These are phyloP conservation scores for Ondatra zibethicus DNA, from an alignment of 2,113 vertebrate species.

Conservation along the genomic window DNA sequence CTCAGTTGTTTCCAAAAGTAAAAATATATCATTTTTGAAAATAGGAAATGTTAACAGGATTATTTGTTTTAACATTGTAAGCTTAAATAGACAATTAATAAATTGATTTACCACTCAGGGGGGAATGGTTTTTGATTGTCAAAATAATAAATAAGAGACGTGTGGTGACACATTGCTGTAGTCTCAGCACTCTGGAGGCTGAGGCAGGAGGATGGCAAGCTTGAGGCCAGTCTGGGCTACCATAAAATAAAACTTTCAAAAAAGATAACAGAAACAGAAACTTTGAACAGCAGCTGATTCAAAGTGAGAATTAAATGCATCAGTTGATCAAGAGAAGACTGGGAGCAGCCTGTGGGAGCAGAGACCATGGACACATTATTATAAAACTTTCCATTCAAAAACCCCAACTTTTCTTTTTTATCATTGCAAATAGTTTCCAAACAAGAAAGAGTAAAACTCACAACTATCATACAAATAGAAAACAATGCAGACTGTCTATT, in stretches of 20 bases:
- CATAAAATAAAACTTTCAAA: neutral
- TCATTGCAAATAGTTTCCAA: neutral
- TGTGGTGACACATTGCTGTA: neutral
- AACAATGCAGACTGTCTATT: neutral
- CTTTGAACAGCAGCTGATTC: neutral
- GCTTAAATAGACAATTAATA: neutral
- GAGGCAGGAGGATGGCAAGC: neutral
- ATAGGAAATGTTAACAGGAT: neutral
- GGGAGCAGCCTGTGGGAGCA: neutral
- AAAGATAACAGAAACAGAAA: neutral
- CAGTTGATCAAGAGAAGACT: neutral
- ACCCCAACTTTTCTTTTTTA: constrained; percentile 8
- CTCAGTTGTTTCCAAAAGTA: constrained; percentile 32
- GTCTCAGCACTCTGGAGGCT: neutral
- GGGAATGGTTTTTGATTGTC: neutral
- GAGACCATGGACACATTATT: neutral
- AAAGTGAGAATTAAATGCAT: neutral
- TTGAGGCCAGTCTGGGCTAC: neutral
- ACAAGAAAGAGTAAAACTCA: neutral
- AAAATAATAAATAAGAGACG: neutral
- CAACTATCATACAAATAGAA: neutral
- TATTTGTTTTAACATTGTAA: neutral
- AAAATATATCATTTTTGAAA: neutral
- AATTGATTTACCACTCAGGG: neutral
- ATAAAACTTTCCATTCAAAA: constrained; percentile 37